Evolutionary conservation across 2,113 vertebrate species (phyloP).

Genomic region (Octodon degus): DNA sequence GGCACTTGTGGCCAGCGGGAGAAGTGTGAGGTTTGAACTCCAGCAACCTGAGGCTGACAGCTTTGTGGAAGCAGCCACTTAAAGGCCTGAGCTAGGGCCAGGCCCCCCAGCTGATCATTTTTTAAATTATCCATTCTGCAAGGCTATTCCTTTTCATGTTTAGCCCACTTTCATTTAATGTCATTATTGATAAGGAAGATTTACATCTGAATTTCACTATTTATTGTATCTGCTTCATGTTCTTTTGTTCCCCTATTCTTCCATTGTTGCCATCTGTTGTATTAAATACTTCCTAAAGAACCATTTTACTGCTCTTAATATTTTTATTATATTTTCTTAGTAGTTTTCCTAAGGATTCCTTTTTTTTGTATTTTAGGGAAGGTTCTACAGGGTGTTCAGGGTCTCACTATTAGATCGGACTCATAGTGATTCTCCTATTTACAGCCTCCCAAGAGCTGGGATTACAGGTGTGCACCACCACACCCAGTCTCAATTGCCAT

Average conservation of each 20-base stretch:
- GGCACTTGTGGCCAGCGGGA: too few species aligned
- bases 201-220: background rate
- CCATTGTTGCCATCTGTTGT: background rate
- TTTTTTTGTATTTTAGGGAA: too few species aligned
- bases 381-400: too few species aligned
- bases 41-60: too few species aligned
- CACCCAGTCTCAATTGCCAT: too few species aligned
- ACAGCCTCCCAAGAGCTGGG: too few species aligned
- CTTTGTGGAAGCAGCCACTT: too few species aligned
- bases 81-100: too few species aligned
- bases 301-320: background rate
- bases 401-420: too few species aligned
- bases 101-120: background rate
- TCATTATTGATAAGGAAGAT: background rate
- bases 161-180: background rate
- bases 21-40: too few species aligned
- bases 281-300: background rate
- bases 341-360: background rate
- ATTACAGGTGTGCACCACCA: too few species aligned
- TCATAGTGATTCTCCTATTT: too few species aligned
- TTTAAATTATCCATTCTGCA: background rate
- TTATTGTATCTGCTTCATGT: background rate
- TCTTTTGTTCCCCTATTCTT: background rate
- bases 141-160: background rate
- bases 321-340: background rate